Conservation (phyloP, 2,888 invertebrate species). For the Pristionchus maxplancki region DNA sequence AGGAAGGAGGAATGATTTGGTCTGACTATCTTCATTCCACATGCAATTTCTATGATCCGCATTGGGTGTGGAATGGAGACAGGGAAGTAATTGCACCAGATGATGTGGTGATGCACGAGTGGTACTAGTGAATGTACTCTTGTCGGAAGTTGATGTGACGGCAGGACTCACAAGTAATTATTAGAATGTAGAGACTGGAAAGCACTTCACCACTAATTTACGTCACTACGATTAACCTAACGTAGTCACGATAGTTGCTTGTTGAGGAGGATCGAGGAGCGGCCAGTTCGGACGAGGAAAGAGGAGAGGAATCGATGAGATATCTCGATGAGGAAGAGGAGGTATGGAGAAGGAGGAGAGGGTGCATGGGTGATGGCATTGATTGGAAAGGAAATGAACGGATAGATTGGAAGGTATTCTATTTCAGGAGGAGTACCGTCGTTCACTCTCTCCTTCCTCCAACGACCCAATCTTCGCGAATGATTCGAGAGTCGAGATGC, state of each 20-base stretch:
- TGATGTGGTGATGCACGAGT: too few relatives aligned
- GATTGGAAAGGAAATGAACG: background rate
- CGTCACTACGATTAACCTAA: background rate
- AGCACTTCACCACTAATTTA: too few relatives aligned
- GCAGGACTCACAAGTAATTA: too few relatives aligned
- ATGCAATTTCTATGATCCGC: too few relatives aligned
- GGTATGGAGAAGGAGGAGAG: background rate
- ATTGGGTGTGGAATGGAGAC: background rate
- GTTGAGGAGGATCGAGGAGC: background rate
- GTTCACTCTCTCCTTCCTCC: background rate
- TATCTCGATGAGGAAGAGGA: slow-evolving; percentile 28
- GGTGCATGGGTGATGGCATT: background rate
- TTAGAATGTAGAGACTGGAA: too few relatives aligned
- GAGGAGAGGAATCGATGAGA: slow-evolving; percentile 40
- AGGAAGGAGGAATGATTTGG: background rate
- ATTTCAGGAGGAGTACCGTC: slow-evolving; percentile 2
- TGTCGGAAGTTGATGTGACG: too few relatives aligned
- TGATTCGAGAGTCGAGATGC: background rate
- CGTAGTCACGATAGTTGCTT: background rate
- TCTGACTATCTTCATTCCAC: too few relatives aligned
- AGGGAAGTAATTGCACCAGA: too few relatives aligned
- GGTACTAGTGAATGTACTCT: too few relatives aligned
- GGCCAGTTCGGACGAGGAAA: slow-evolving; percentile 30
- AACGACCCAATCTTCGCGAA: background rate
- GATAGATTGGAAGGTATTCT: background rate